Percentiles rank a stretch among this genome's conserved stretches.
Conservation (phyloP, 1,140 invertebrate species). For the Eumaeus atala region DNA sequence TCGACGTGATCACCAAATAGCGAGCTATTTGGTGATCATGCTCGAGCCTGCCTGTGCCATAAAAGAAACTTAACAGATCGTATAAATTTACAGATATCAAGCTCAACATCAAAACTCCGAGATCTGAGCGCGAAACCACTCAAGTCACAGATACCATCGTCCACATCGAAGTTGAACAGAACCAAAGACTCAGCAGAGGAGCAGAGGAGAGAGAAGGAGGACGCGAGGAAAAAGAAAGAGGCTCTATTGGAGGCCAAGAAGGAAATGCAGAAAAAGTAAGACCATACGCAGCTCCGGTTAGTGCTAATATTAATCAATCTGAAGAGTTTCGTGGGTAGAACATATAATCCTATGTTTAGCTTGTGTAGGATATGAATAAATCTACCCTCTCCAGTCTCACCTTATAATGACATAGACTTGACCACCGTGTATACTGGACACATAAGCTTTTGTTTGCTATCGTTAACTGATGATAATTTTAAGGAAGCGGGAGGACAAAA, state of each 20-base stretch:
- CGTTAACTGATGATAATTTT: neutral
- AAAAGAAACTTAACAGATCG: too few relatives aligned
- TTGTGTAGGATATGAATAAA: too few relatives aligned
- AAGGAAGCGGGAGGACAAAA: constrained; percentile 60
- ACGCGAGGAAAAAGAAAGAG: constrained; percentile 59
- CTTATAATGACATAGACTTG: neutral
- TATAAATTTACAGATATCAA: constrained; percentile 33
- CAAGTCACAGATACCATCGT: constrained; percentile 27
- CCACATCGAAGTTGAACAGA: constrained; percentile 42
- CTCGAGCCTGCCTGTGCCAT: too few relatives aligned
- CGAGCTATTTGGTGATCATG: too few relatives aligned
- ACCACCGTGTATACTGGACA: too few relatives aligned
- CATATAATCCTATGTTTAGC: too few relatives aligned
- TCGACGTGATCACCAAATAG: too few relatives aligned
- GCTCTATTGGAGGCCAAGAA: constrained; percentile 53
- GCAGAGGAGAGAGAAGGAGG: constrained; percentile 40
- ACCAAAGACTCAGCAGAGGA: constrained; percentile 42
- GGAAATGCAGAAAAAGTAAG: constrained; percentile 47
- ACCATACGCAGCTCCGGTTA: too few relatives aligned
- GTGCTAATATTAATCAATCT: too few relatives aligned
- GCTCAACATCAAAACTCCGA: constrained; percentile 40
- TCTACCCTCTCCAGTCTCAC: too few relatives aligned
- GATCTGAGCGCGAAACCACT: constrained; percentile 16
- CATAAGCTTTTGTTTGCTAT: neutral
- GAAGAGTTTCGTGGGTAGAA: too few relatives aligned